A percentile compares a stretch with the other conserved stretches of the same genome.
These are phyloP conservation scores for Talpa occidentalis DNA, from an alignment of 2,113 vertebrate species.

Conservation along the genomic window DNA sequence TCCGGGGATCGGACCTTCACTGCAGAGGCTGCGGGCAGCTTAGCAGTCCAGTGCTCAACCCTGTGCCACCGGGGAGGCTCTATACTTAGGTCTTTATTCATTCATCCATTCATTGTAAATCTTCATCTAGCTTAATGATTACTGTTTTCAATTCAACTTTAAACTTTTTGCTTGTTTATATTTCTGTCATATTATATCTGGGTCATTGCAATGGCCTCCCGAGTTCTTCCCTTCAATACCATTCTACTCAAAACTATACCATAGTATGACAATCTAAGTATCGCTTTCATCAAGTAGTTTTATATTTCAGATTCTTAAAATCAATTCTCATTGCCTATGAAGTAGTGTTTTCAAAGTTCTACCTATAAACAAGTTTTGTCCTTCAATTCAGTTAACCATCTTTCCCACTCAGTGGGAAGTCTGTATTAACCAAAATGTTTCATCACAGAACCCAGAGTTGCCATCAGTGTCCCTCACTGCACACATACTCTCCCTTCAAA, in stretches of 20 bases:
- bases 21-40: too few species aligned
- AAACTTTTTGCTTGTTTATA: not conserved
- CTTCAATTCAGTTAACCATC: not conserved
- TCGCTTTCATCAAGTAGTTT: not conserved
- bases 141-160: not conserved
- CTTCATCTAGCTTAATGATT: not conserved
- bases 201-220: not conserved
- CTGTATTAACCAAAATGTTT: not conserved
- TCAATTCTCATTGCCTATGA: not conserved
- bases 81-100: not conserved
- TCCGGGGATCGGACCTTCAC: too few species aligned
- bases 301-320: constrained; percentile 11
- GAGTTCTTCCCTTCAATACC: not conserved
- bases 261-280: not conserved
- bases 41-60: too few species aligned
- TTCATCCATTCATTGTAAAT: not conserved
- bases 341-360: not conserved
- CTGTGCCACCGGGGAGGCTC: too few species aligned
- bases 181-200: not conserved
- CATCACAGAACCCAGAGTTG: not conserved
- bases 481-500: not conserved
- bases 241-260: not conserved
- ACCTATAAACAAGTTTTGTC: not conserved
- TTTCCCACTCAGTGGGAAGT: not conserved
- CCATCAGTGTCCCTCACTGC: not conserved